Conservation (phyloP, 1,140 invertebrate genomes). For the Drosophila ohnishii region DNA sequence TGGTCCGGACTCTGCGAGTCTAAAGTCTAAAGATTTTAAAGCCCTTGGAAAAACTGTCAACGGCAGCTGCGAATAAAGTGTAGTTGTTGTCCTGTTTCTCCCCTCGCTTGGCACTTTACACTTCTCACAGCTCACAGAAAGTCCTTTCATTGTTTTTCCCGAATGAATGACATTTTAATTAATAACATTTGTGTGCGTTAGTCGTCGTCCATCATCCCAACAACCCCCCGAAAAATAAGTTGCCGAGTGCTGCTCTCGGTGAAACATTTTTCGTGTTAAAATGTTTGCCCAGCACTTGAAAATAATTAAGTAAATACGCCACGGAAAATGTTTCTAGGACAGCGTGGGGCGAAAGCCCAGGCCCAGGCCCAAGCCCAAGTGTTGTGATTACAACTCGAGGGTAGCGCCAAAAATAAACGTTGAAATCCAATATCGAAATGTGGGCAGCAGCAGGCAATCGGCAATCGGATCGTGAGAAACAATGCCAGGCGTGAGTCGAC, state of each 20-base stretch:
- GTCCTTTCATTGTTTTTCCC: slow-evolving; percentile 59
- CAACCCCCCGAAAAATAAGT: slow-evolving; percentile 37
- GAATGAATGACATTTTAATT: slow-evolving; percentile 82
- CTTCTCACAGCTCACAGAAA: slow-evolving; percentile 3
- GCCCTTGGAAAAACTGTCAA: slow-evolving; percentile 62
- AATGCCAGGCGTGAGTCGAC: slow-evolving; percentile 54
- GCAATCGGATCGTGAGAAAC: slow-evolving; percentile 60
- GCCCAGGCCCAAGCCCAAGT: slow-evolving; percentile 35
- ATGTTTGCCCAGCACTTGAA: slow-evolving; percentile 77
- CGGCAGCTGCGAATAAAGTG: slow-evolving; percentile 60
- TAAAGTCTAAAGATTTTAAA: slow-evolving; percentile 22
- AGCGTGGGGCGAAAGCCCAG: slow-evolving; percentile 16
- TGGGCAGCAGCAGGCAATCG: slow-evolving; percentile 34
- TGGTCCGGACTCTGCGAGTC: slow-evolving; percentile 32
- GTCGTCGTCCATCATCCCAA: slow-evolving; percentile 40
- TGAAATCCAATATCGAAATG: slow-evolving; percentile 73
- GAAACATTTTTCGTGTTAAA: slow-evolving; percentile 82
- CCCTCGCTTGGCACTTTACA: neutral
- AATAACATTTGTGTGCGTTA: slow-evolving; percentile 78
- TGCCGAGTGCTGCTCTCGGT: slow-evolving; percentile 27
- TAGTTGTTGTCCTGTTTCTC: slow-evolving; percentile 8
- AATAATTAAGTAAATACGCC: slow-evolving; percentile 79
- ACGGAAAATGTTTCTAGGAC: slow-evolving; percentile 55
- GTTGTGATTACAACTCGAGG: slow-evolving; percentile 54
- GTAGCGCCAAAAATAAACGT: slow-evolving; percentile 65